Evolutionary conservation across 2,888 invertebrate species (phyloP).

Genomic region (Eustalomyia histrio): DNA sequence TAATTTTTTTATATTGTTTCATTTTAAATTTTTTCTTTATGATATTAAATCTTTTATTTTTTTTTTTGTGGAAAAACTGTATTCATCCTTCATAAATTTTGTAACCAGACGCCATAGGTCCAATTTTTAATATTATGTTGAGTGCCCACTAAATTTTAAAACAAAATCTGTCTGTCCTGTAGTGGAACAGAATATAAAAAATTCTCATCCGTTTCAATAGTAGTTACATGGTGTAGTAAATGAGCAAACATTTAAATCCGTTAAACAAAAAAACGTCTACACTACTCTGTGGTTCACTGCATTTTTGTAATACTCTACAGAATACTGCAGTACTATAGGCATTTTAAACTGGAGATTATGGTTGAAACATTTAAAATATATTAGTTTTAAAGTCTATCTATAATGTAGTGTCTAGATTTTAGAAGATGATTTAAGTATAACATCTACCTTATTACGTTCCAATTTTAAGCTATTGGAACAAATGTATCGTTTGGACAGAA

Average conservation of each 20-base stretch:
- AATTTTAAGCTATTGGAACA: too few relatives aligned
- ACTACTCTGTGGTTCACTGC: constrained; percentile 55
- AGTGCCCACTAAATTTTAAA: constrained; percentile 62
- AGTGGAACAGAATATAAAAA: constrained; percentile 45
- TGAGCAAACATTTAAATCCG: constrained; percentile 68
- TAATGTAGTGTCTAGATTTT: too few relatives aligned
- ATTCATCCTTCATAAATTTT: constrained; percentile 65
- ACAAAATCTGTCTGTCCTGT: constrained; percentile 50
- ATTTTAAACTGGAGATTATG: too few relatives aligned
- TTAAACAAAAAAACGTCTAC: constrained; percentile 53
- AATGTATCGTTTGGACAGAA: too few relatives aligned
- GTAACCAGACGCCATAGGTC: constrained; percentile 62
- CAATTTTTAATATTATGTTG: constrained; percentile 49
- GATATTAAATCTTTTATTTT: background rate
- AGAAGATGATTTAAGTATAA: too few relatives aligned
- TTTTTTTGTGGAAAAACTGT: too few relatives aligned
- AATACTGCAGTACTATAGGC: background rate
- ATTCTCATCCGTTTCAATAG: constrained; percentile 54
- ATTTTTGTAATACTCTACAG: constrained; percentile 9
- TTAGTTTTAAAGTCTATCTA: too few relatives aligned
- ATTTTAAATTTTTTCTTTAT: too few relatives aligned
- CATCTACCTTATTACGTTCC: too few relatives aligned
- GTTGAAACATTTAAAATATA: too few relatives aligned
- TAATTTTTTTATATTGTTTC: too few relatives aligned
- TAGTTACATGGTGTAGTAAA: constrained; percentile 44